A percentile compares a stretch with the other conserved stretches of the same genome.
phyloP scores from a whole-genome alignment of 2,888 invertebrate species.

The Dione juno region DNA sequence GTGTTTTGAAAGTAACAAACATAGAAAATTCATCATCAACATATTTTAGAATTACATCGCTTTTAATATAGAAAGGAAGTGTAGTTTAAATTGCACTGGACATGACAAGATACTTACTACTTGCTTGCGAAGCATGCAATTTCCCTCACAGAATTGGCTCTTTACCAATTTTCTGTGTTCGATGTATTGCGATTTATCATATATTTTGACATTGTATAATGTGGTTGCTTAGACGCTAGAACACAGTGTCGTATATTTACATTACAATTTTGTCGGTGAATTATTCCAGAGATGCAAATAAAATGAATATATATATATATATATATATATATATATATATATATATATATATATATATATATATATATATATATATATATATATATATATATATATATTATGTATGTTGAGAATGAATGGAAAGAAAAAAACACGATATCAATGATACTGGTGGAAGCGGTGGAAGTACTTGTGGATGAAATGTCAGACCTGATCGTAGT shows the following conservation, averaged over 20 bases:
- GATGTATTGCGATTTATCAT: slow-evolving; percentile 31
- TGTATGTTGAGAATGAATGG: neutral
- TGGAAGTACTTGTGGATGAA: too few species aligned
- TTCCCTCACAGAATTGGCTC: slow-evolving; percentile 28
- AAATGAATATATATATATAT: too few species aligned
- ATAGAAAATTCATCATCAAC: too few species aligned
- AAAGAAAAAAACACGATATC: neutral
- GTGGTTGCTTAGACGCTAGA: slow-evolving; percentile 18
- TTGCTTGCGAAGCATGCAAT: slow-evolving; percentile 22
- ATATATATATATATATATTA: too few species aligned
- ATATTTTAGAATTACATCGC: neutral
- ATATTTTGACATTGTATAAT: slow-evolving; percentile 27
- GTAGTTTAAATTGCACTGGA: slow-evolving; percentile 30
- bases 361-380: too few species aligned
- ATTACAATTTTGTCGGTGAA: neutral
- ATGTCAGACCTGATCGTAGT: too few species aligned
- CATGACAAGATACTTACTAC: slow-evolving; percentile 29
- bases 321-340: too few species aligned
- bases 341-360: too few species aligned
- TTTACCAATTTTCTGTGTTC: slow-evolving; percentile 26
- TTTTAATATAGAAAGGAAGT: slow-evolving; percentile 12
- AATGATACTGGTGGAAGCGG: neutral
- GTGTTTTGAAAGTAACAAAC: too few species aligned
- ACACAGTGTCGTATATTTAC: neutral
- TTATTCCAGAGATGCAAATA: neutral